Conservation (phyloP, 2,797 vertebrate species). For the Sebastes kiyomatsui region DNA sequence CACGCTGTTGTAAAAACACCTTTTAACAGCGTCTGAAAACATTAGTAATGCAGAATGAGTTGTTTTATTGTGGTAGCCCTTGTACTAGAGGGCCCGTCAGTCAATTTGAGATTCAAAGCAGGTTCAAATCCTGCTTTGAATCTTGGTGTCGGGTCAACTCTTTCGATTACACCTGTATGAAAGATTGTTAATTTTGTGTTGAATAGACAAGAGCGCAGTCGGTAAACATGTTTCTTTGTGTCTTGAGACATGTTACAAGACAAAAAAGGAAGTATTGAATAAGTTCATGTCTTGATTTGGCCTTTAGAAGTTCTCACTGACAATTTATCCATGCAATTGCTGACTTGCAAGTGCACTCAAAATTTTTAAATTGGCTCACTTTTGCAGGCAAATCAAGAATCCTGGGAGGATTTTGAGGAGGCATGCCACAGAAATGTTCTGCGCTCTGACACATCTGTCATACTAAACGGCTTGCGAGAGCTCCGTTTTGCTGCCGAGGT, state of each 20-base stretch:
- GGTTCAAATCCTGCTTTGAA: background rate
- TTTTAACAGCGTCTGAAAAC: background rate
- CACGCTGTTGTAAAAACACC: background rate
- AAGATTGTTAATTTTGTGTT: background rate
- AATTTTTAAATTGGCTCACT: slow-evolving; percentile 32
- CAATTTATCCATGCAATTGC: background rate
- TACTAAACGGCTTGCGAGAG: background rate
- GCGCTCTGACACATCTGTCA: slow-evolving; percentile 28
- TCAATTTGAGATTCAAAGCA: background rate
- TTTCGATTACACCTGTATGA: background rate
- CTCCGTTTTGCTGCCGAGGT: slow-evolving; percentile 1
- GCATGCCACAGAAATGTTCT: background rate
- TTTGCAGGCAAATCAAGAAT: slow-evolving; percentile 26
- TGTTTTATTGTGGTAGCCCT: background rate
- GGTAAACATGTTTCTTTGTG: slow-evolving; percentile 1
- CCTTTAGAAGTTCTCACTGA: background rate
- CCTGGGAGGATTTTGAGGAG: slow-evolving; percentile 21
- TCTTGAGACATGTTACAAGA: background rate
- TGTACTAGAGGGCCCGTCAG: background rate
- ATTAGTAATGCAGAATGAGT: background rate
- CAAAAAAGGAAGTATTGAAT: background rate
- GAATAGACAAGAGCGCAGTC: background rate
- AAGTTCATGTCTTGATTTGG: slow-evolving; percentile 4
- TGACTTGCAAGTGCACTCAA: slow-evolving; percentile 8
- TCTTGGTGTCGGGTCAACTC: background rate